A percentile compares a stretch with the other conserved stretches of the same genome.
Conservation (phyloP, 92 coral and sea anemone species). For the Heliopora coerulea region DNA sequence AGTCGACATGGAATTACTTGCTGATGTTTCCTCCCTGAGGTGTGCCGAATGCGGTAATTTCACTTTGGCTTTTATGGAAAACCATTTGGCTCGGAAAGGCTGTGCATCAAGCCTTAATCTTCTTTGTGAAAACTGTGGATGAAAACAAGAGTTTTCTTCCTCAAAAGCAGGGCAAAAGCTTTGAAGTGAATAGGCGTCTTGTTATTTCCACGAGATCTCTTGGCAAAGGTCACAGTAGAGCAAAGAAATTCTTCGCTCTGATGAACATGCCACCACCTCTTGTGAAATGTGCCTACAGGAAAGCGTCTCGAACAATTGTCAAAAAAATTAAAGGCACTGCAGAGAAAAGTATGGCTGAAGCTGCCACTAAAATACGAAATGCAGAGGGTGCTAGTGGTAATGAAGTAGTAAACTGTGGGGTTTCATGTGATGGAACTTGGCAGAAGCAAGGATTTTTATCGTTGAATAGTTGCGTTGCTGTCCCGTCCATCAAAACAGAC, state of each 20-base stretch:
- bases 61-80: constrained; percentile 35
- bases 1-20: constrained; percentile 54
- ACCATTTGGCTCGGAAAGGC: constrained; percentile 43
- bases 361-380: constrained; percentile 44
- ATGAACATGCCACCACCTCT: constrained; percentile 63
- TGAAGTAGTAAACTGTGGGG: constrained; percentile 37
- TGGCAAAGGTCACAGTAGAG: constrained; percentile 58
- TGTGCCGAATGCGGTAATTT: constrained; percentile 48
- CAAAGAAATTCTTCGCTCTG: constrained; percentile 56
- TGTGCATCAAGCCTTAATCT: constrained; percentile 51
- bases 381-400: constrained; percentile 9
- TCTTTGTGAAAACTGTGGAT: constrained; percentile 52
- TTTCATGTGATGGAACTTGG: constrained; percentile 63
- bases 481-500: constrained; percentile 40
- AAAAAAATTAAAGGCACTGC: constrained; percentile 44
- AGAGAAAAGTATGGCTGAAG: constrained; percentile 44
- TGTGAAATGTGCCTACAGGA: constrained; percentile 46
- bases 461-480: constrained; percentile 48
- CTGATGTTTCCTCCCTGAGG: constrained; percentile 15
- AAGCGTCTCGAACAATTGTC: constrained; percentile 30
- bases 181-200: constrained; percentile 52
- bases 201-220: constrained; percentile 49
- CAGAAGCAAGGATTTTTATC: constrained; percentile 60
- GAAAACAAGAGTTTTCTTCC: constrained; percentile 40
- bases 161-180: constrained; percentile 45